Conservation (phyloP, 1,140 invertebrate genomes). For the Drosophila burlai region DNA sequence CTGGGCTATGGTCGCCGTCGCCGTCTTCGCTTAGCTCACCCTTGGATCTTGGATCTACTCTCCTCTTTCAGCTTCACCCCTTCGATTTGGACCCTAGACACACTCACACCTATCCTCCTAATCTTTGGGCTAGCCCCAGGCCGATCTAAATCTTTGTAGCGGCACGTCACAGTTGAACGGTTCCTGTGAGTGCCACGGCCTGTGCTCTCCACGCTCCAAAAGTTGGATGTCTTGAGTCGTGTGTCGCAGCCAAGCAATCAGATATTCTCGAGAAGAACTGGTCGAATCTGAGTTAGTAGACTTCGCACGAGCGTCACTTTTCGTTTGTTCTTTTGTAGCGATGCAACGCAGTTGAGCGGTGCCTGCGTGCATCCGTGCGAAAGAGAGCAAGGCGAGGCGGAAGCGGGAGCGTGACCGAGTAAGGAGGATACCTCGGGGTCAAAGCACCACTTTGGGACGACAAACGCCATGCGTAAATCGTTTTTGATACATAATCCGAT, state of each 20-base stretch:
- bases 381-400: background rate
- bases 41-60: constrained; percentile 11
- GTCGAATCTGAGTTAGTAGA: constrained; percentile 33
- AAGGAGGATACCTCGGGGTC: background rate
- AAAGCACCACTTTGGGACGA: constrained; percentile 9
- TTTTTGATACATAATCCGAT: constrained; percentile 57
- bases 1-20: constrained; percentile 19
- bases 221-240: constrained; percentile 4
- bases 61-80: constrained; percentile 12
- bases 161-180: constrained; percentile 70
- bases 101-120: background rate
- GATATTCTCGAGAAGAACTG: constrained; percentile 2
- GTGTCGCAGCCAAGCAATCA: constrained; percentile 5
- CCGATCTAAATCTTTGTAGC: constrained; percentile 64
- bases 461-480: constrained; percentile 57
- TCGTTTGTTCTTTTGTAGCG: constrained; percentile 69
- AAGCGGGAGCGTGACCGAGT: background rate
- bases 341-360: constrained; percentile 80
- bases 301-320: constrained; percentile 43
- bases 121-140: constrained; percentile 17
- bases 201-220: constrained; percentile 10
- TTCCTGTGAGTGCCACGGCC: constrained; percentile 68
- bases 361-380: constrained; percentile 68
- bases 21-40: constrained; percentile 28
- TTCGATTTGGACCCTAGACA: constrained; percentile 10